Conservation (phyloP, 2,888 invertebrate species). For the Ectemnius lituratus region DNA sequence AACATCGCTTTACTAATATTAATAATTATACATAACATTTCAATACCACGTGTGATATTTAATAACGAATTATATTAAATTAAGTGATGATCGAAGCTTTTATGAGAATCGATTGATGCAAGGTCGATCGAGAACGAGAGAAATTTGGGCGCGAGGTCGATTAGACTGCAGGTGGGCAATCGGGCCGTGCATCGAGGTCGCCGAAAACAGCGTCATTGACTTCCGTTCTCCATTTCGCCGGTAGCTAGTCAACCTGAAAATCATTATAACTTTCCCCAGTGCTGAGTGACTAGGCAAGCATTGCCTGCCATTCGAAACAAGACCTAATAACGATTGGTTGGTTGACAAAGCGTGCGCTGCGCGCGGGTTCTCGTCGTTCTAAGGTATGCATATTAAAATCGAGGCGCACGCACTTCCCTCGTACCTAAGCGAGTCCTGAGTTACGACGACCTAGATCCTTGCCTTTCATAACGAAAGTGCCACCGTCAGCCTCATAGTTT, state of each 20-base stretch:
- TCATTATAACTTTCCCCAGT: conserved; percentile 59
- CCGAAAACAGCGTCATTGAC: conserved; percentile 17
- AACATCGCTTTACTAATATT: too few relatives aligned
- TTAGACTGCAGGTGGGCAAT: conserved; percentile 13
- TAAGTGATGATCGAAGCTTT: too few relatives aligned
- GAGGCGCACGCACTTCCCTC: conserved; percentile 18
- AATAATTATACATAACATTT: too few relatives aligned
- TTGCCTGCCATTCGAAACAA: conserved; percentile 53
- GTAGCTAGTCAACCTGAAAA: conserved; percentile 21
- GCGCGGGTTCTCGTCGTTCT: conserved; percentile 30
- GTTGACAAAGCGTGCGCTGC: conserved; percentile 4
- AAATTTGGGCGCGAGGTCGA: neutral
- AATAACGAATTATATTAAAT: too few relatives aligned
- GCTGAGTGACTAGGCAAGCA: neutral
- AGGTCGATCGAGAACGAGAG: neutral
- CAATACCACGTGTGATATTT: too few relatives aligned
- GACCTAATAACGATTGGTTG: conserved; percentile 33
- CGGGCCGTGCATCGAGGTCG: conserved; percentile 30
- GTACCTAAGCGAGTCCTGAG: conserved; percentile 42
- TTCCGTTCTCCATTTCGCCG: neutral
- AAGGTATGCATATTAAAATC: conserved; percentile 58
- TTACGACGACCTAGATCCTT: conserved; percentile 50
- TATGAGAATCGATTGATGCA: too few relatives aligned
- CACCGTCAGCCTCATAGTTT: neutral
- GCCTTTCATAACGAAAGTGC: conserved; percentile 21